Conservation (phyloP, 2,113 vertebrate species). For the Origma solitaria region DNA sequence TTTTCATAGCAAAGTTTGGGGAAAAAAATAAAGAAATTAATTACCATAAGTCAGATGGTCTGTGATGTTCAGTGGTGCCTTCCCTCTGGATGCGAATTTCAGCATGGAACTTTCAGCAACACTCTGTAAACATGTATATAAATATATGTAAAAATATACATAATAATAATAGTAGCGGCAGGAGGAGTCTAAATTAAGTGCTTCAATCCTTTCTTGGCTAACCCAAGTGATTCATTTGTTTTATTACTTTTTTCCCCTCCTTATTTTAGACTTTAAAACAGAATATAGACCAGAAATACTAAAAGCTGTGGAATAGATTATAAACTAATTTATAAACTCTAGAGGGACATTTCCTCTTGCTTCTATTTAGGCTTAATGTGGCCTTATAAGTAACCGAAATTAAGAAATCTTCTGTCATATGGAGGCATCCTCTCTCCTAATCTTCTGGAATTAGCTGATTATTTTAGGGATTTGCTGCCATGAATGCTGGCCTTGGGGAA, state of each 20-base stretch:
- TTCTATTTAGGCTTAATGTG: background rate
- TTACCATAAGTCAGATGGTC: background rate
- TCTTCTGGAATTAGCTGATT: background rate
- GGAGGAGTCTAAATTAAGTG: background rate
- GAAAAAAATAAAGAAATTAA: background rate
- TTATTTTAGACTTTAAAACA: background rate
- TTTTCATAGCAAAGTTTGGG: background rate
- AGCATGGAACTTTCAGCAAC: background rate
- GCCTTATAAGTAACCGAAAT: background rate
- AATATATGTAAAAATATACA: background rate
- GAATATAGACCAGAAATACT: background rate
- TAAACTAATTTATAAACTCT: background rate
- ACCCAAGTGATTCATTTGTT: background rate
- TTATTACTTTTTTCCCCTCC: background rate
- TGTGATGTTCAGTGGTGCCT: background rate
- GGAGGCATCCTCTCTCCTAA: background rate
- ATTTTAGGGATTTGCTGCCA: background rate
- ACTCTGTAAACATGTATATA: background rate
- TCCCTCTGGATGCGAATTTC: background rate
- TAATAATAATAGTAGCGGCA: background rate
- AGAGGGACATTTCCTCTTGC: background rate
- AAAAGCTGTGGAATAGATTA: background rate
- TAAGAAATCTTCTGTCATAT: background rate
- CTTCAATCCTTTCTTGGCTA: background rate
- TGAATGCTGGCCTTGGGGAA: background rate